A percentile compares a stretch with the other conserved stretches of the same genome.
Conservation (phyloP, 2,888 invertebrate genomes). For the Lottia scabra region DNA sequence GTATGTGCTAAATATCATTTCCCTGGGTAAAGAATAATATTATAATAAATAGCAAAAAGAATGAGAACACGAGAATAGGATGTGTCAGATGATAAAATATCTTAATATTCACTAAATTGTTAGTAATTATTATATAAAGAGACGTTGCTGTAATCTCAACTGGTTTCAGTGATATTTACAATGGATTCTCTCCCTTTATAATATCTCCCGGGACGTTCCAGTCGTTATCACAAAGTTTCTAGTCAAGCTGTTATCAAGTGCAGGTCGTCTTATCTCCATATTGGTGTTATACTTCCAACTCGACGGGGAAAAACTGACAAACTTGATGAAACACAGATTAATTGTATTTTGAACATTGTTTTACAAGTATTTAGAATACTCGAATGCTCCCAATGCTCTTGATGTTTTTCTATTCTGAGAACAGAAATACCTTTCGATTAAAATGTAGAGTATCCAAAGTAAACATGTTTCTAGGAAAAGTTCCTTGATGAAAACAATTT, state of each 20-base stretch:
- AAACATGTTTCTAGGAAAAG: no score
- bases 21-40: no score
- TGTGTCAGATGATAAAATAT: not conserved
- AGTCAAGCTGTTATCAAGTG: not conserved
- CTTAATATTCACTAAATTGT: not conserved
- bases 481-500: no score
- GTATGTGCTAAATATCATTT: no score
- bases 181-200: not conserved
- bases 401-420: no score
- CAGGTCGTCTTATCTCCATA: not conserved
- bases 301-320: not conserved
- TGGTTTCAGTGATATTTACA: not conserved
- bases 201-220: not conserved
- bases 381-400: no score
- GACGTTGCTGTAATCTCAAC: not conserved
- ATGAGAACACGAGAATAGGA: not conserved
- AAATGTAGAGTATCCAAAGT: no score
- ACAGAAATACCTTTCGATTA: no score
- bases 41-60: no score
- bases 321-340: constrained; percentile 3
- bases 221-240: not conserved
- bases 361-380: no score
- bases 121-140: not conserved
- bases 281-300: not conserved
- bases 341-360: not conserved